phyloP scores from a whole-genome alignment of 2,888 invertebrate species.

The Deilephila porcellus region DNA sequence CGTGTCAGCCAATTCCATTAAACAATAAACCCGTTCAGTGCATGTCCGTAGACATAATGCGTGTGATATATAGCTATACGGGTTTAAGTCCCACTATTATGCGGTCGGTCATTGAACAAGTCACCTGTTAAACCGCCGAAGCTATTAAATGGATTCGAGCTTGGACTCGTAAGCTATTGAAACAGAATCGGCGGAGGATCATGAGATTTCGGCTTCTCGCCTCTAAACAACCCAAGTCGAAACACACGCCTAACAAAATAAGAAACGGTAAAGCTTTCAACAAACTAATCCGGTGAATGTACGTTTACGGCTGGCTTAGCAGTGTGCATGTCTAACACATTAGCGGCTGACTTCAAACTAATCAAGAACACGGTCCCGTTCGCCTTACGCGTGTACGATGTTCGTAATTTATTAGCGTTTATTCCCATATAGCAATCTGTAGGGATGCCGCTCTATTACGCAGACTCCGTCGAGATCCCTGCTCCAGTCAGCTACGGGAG shows the following conservation, averaged over 20 bases:
- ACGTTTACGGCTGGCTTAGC: constrained; percentile 39
- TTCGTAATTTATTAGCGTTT: constrained; percentile 84
- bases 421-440: constrained; percentile 83
- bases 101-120: constrained; percentile 32
- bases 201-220: constrained; percentile 47
- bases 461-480: constrained; percentile 82
- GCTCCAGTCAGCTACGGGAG: constrained; percentile 78
- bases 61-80: constrained; percentile 21
- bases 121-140: constrained; percentile 42
- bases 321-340: constrained; percentile 66
- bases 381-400: constrained; percentile 78
- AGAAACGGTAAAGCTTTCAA: constrained; percentile 37
- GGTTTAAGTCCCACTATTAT: constrained; percentile 16
- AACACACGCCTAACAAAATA: constrained; percentile 39
- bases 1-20: not conserved
- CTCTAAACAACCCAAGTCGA: constrained; percentile 46
- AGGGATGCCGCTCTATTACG: constrained; percentile 82
- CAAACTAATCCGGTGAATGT: constrained; percentile 36
- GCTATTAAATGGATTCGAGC: constrained; percentile 37
- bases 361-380: constrained; percentile 77
- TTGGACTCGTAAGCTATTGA: constrained; percentile 35
- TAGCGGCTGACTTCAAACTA: constrained; percentile 81
- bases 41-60: constrained; percentile 32
- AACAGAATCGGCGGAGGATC: constrained; percentile 39
- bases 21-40: constrained; percentile 2